phyloP scores from a whole-genome alignment of 2,113 vertebrate species.

The Petaurus breviceps region DNA sequence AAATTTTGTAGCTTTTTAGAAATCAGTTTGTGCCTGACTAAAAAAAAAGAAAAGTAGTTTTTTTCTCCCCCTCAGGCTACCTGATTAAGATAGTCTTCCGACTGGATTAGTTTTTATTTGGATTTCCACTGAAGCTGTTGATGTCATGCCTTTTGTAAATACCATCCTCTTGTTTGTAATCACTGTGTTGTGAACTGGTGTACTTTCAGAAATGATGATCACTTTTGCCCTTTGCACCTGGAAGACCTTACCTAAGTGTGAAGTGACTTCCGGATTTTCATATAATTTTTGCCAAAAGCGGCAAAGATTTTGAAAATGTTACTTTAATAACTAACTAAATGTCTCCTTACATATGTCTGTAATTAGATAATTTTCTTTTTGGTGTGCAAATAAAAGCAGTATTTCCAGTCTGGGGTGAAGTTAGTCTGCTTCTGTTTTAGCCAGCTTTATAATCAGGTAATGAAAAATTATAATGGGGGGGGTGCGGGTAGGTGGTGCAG shows the following conservation, averaged over 20 bases:
- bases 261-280: neutral
- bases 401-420: neutral
- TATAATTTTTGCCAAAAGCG: constrained; percentile 22
- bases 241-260: neutral
- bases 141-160: constrained; percentile 22
- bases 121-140: constrained; percentile 4
- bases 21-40: constrained; percentile 13
- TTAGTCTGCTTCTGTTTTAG: neutral
- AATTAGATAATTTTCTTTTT: constrained; percentile 54
- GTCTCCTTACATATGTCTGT: fast-evolving
- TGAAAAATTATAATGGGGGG: neutral
- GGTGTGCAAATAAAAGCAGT: constrained; percentile 5
- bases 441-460: neutral
- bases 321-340: neutral
- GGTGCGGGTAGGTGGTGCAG: too few relatives aligned
- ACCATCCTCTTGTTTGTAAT: neutral
- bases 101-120: constrained; percentile 29
- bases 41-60: constrained; percentile 32
- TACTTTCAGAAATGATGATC: constrained; percentile 50
- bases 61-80: constrained; percentile 19
- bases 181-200: constrained; percentile 11
- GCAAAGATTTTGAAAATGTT: constrained; percentile 40
- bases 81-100: constrained; percentile 27
- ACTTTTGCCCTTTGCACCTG: neutral
- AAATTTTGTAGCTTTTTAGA: constrained; percentile 29